phyloP scores from a whole-genome alignment of 2,797 vertebrate species.

The Poecilia wingei region DNA sequence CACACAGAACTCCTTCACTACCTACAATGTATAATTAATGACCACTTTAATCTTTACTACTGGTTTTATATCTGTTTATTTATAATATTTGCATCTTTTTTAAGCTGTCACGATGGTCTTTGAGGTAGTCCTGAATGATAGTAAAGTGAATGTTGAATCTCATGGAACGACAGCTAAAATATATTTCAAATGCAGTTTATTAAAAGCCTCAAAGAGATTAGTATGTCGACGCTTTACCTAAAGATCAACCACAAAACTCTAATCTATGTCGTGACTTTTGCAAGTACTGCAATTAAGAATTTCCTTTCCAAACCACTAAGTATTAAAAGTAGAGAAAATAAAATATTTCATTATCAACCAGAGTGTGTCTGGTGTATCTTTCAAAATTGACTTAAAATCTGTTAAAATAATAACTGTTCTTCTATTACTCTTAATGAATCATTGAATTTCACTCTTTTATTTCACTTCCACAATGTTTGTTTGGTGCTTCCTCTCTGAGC shows the following conservation, averaged over 20 bases:
- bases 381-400: not conserved
- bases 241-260: not conserved
- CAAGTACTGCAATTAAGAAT: not conserved
- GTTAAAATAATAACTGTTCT: not conserved
- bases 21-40: not conserved
- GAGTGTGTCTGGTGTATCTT: not conserved
- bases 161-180: not conserved
- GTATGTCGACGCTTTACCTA: not conserved
- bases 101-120: not conserved
- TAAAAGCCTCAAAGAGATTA: not conserved
- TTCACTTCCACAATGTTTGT: not conserved
- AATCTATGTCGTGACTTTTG: not conserved
- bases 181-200: not conserved
- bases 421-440: not conserved
- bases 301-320: not conserved
- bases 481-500: slow-evolving; percentile 24
- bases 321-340: too few relatives aligned
- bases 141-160: not conserved
- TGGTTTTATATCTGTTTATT: not conserved
- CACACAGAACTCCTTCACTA: not conserved
- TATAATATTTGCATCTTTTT: not conserved
- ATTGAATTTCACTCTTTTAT: not conserved
- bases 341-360: not conserved
- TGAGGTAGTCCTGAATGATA: not conserved
- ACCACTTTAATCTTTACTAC: not conserved